A percentile compares a stretch with the other conserved stretches of the same genome.
phyloP scores from a whole-genome alignment of 1,140 invertebrate species.

The Pomacea maculata region DNA sequence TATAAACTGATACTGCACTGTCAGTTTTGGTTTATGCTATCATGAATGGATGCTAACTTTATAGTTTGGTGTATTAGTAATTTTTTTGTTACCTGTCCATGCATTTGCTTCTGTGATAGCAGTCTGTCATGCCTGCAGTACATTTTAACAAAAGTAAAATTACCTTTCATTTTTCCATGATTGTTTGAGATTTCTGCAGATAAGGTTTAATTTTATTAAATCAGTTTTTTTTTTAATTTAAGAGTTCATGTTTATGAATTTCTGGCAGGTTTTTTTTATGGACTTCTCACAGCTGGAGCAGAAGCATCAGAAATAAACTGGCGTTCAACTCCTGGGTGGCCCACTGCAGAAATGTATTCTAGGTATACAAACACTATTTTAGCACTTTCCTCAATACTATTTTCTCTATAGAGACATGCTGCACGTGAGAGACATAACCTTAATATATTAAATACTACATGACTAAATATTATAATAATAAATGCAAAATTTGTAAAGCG shows the following conservation, averaged over 20 bases:
- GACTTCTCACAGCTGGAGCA: constrained; percentile 74
- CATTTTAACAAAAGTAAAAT: neutral
- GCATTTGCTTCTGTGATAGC: neutral
- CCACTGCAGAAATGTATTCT: constrained; percentile 82
- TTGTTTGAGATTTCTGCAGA: neutral
- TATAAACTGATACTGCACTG: too few species aligned
- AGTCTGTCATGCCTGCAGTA: neutral
- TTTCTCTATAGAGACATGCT: neutral
- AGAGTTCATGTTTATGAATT: neutral
- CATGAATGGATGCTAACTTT: too few species aligned
- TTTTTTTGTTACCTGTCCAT: too few species aligned
- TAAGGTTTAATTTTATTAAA: too few species aligned
- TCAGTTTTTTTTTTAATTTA: neutral
- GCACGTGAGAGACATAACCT: neutral
- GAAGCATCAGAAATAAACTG: constrained; percentile 70
- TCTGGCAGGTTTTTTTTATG: constrained; percentile 77
- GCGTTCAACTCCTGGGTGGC: constrained; percentile 78
- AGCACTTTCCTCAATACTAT: neutral
- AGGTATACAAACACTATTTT: constrained; percentile 65
- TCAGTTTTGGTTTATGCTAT: too few species aligned
- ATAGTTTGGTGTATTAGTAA: too few species aligned
- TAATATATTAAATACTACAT: too few species aligned
- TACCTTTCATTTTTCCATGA: neutral
- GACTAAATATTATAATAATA: too few species aligned
- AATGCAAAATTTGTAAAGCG: too few species aligned